A percentile compares a stretch with the other conserved stretches of the same genome.
Conservation (phyloP, 2,797 vertebrate species). For the Micropoecilia bifurca region DNA sequence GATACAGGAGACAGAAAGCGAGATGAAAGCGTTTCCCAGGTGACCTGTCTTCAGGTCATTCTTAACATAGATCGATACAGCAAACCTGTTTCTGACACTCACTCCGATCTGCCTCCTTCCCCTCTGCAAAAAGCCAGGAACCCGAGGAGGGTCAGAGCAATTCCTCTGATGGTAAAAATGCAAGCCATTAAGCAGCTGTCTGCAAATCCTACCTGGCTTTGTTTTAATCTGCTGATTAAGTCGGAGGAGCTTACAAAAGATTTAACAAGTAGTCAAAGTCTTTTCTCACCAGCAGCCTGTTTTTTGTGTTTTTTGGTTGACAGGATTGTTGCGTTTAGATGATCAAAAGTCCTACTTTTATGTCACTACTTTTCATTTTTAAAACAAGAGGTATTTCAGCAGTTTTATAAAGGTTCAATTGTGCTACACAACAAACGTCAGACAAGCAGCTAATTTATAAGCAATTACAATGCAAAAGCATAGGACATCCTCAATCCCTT, state of each 20-base stretch:
- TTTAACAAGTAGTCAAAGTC: not conserved
- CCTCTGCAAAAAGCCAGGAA: slow-evolving; percentile 15
- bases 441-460: not conserved
- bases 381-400: not conserved
- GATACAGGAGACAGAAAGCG: slow-evolving; percentile 13
- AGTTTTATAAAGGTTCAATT: not conserved
- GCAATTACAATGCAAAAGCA: not conserved
- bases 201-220: slow-evolving; percentile 22
- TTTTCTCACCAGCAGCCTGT: not conserved
- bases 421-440: not conserved
- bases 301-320: not conserved
- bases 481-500: not conserved
- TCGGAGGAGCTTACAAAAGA: slow-evolving; percentile 5
- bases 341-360: not conserved
- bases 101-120: slow-evolving; percentile 4
- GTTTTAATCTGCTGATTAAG: slow-evolving; percentile 15
- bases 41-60: slow-evolving; percentile 40
- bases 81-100: slow-evolving; percentile 39
- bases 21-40: slow-evolving; percentile 32
- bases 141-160: slow-evolving; percentile 16
- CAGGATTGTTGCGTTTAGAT: not conserved
- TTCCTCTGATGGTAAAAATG: slow-evolving; percentile 8
- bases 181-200: slow-evolving; percentile 18
- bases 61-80: slow-evolving; percentile 51
- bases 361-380: not conserved